Conservation (phyloP, 2,113 vertebrate species). For the Ibidorhyncha struthersii region DNA sequence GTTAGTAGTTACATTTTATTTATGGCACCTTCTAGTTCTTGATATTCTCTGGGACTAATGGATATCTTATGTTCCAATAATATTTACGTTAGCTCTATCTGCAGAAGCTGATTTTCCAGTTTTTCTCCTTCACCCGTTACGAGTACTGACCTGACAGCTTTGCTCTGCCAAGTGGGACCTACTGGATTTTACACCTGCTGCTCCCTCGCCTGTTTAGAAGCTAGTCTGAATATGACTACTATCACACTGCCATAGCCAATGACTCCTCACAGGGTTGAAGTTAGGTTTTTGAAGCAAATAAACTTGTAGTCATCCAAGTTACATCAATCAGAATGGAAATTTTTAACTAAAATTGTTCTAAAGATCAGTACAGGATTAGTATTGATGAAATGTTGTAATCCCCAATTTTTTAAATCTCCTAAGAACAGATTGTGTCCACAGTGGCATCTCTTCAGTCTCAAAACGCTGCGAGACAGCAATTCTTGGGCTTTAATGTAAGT, state of each 20-base stretch:
- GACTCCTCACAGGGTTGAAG: not conserved
- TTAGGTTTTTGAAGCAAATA: not conserved
- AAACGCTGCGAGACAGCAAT: not conserved
- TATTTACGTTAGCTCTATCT: not conserved
- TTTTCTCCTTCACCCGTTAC: not conserved
- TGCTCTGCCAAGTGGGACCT: not conserved
- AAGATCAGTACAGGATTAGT: not conserved
- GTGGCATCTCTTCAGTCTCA: not conserved
- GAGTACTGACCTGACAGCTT: not conserved
- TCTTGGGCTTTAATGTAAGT: not conserved
- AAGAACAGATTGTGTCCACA: not conserved
- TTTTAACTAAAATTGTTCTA: not conserved
- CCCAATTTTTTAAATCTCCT: rapidly evolving
- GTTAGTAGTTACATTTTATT: not conserved
- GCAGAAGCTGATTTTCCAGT: not conserved
- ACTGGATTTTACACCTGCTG: not conserved
- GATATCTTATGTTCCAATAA: not conserved
- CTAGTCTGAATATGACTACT: not conserved
- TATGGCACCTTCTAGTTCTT: not conserved
- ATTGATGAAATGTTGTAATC: not conserved
- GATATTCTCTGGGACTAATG: not conserved
- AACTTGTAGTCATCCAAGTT: not conserved
- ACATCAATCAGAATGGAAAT: not conserved
- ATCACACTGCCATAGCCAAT: not conserved
- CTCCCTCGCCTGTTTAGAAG: not conserved